Percentiles rank a stretch among this genome's conserved stretches.
Evolutionary conservation across 2,113 vertebrate genomes (phyloP).

Genomic region (Pontoporia blainvillei): DNA sequence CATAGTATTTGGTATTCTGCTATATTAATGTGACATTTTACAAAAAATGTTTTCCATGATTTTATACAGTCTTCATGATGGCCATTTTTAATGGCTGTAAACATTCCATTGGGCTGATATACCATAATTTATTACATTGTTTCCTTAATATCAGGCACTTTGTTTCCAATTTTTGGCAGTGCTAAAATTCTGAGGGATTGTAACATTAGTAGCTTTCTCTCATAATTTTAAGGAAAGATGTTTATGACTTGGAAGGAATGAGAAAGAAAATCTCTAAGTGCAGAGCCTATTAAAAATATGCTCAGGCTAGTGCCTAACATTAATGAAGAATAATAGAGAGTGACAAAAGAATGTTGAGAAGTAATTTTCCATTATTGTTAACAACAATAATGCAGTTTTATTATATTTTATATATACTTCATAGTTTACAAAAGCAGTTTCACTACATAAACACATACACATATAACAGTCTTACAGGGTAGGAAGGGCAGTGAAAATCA

Average conservation of each 20-base stretch:
- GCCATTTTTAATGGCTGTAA: constrained; percentile 41
- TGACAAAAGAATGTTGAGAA: constrained; percentile 6
- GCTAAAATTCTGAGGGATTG: constrained; percentile 32
- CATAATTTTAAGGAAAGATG: constrained; percentile 33
- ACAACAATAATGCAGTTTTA: background rate
- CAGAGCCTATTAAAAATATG: constrained; percentile 26
- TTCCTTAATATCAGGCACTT: constrained; percentile 53
- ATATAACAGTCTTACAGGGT: background rate
- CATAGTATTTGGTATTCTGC: background rate
- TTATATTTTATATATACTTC: background rate
- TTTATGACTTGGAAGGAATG: constrained; percentile 44
- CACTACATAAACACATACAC: background rate
- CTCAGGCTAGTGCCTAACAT: background rate
- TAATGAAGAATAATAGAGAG: constrained; percentile 33
- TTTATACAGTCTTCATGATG: constrained; percentile 40
- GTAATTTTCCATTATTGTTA: constrained; percentile 21
- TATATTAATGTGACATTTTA: constrained; percentile 35
- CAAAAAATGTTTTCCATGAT: constrained; percentile 30
- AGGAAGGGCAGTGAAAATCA: background rate
- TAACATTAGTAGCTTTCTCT: constrained; percentile 32
- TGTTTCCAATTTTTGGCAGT: constrained; percentile 42
- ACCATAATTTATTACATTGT: constrained; percentile 37
- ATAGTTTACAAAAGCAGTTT: constrained; percentile 27
- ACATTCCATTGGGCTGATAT: constrained; percentile 30
- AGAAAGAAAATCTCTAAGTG: constrained; percentile 35